Evolutionary conservation across 2,797 vertebrate species (phyloP), one percentile per base, ranked within the genome.

Genomic region (Poecilia gillii): DNA sequence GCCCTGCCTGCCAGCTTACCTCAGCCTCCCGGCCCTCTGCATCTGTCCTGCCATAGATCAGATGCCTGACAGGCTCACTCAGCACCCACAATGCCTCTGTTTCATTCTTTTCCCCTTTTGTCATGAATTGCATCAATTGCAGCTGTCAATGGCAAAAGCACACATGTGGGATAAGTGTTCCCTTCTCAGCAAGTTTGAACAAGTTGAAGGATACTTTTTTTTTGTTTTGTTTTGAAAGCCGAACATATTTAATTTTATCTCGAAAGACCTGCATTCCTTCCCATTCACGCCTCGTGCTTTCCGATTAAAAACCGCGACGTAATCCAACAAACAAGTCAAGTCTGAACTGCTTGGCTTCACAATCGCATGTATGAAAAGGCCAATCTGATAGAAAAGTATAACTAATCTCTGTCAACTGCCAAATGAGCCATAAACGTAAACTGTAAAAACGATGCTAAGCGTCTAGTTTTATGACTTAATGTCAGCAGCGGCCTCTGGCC

Each of bases 31-130:
- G 7, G 75, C 77, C 68, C 36, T 0, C 51, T 82, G 82, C 92
- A 93, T 94, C 93, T 93, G 92, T 90, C 91, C 77, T 13, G 72
- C 87, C 87, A 93, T 93, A 92, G 88, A 93, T 94, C 94, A 94
- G 81, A 80, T 80, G 46, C 82, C 45, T 92, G 94, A 94, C 93
- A 94, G 91, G 81, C 87, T 93, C 91, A 85, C 85, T 92, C 90
- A 84, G 76, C 85, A 74, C 84, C 85, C 86, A 87, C 91, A 86
- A 81, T 86, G 81, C 87, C 72, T 84, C 1, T 8, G 68, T 77
- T 83, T 88, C 90, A 86, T 90, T 88, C 88, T 89, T 83, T 92
- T 87, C 76, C 81, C 82, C 87, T 89, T 87, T 87, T 84, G 72
- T 80, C 84, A 85, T 79, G 76, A 80, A 68, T 82, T 81, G 78